Evolutionary conservation across 1,140 invertebrate genomes (phyloP).

Genomic region (Drosophila funebris): DNA sequence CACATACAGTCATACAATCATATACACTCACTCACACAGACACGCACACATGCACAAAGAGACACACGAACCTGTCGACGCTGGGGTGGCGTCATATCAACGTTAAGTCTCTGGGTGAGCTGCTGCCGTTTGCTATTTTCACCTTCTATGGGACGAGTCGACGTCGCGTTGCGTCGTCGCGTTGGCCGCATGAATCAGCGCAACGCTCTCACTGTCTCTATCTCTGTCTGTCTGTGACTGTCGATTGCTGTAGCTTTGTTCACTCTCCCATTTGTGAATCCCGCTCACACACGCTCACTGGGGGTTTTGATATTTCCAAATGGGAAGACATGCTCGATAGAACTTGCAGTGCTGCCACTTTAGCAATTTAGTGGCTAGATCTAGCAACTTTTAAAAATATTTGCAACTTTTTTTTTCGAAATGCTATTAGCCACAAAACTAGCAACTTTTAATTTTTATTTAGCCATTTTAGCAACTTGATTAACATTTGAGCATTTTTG

Average conservation of each 20-base stretch:
- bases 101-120: constrained; percentile 41
- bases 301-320: constrained; percentile 72
- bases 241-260: constrained; percentile 8
- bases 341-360: constrained; percentile 42
- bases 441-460: no score
- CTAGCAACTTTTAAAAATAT: no score
- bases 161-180: constrained; percentile 49
- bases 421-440: no score
- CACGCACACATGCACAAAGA: not conserved
- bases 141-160: constrained; percentile 70
- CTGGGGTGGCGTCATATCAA: constrained; percentile 77
- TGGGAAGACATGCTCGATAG: constrained; percentile 71
- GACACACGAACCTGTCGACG: constrained; percentile 60
- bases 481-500: no score
- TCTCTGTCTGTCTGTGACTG: constrained; percentile 16
- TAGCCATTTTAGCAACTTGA: no score
- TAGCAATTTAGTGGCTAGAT: no score
- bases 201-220: constrained; percentile 23
- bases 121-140: constrained; percentile 68
- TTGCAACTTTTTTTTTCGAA: no score
- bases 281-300: constrained; percentile 44
- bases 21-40: constrained; percentile 9
- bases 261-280: constrained; percentile 56
- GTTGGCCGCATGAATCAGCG: constrained; percentile 77
- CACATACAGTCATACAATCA: constrained; percentile 25